A percentile compares a stretch with the other conserved stretches of the same genome.
Evolutionary conservation across 2,113 vertebrate species (phyloP).

Genomic region (Rallus limicola): DNA sequence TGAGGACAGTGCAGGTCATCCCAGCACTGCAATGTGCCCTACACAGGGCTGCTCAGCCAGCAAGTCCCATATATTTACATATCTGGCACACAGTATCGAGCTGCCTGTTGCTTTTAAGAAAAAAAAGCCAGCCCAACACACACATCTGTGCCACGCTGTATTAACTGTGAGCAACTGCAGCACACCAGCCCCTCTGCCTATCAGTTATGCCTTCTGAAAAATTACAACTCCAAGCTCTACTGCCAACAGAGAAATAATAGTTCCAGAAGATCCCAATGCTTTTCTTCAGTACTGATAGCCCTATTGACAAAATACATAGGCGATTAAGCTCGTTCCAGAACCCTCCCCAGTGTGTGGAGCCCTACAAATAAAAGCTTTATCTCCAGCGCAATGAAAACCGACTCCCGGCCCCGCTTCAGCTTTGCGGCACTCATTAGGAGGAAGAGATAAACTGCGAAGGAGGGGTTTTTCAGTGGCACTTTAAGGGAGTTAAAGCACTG

Average conservation of each 20-base stretch:
- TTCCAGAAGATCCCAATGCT: neutral
- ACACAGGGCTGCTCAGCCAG: neutral
- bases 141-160: neutral
- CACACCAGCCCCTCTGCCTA: neutral
- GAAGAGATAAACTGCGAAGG: slow-evolving; percentile 7
- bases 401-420: neutral
- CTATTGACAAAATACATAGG: slow-evolving; percentile 46
- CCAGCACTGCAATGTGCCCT: neutral
- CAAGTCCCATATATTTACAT: neutral
- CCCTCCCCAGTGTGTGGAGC: neutral
- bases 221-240: neutral
- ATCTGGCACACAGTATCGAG: neutral
- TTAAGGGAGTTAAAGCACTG: slow-evolving; percentile 1
- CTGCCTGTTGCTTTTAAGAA: neutral
- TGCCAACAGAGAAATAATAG: slow-evolving; percentile 12
- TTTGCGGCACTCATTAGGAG: neutral
- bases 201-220: neutral
- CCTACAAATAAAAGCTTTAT: slow-evolving; percentile 44
- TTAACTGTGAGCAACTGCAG: neutral
- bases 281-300: slow-evolving; percentile 2
- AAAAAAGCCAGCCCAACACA: neutral
- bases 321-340: slow-evolving; percentile 19
- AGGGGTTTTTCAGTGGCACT: slow-evolving; percentile 1
- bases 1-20: fast-evolving
- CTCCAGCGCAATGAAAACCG: neutral